Conservation (phyloP, 1,140 invertebrate species). For the Drosophila chauvacae region DNA sequence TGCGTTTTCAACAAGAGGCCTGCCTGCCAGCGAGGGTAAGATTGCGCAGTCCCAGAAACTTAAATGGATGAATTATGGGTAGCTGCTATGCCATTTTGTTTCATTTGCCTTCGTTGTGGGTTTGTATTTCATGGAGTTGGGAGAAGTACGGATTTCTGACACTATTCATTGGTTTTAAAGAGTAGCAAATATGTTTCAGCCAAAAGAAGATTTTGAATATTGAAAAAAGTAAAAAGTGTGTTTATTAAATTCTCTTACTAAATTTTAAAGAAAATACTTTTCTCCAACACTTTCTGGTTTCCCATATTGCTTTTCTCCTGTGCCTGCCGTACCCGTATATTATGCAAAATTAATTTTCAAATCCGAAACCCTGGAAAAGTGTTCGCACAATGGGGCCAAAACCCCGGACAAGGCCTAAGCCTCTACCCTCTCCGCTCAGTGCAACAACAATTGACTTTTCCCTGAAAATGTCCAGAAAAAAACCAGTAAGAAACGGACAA, state of each 20-base stretch:
- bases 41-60: conserved; percentile 15
- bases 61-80: conserved; percentile 35
- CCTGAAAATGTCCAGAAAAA: conserved; percentile 21
- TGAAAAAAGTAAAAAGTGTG: not conserved
- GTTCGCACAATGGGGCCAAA: conserved; percentile 39
- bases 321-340: conserved; percentile 18
- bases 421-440: not conserved
- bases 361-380: conserved; percentile 40
- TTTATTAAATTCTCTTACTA: not conserved
- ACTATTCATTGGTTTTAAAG: not conserved
- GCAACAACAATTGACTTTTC: conserved; percentile 61
- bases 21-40: conserved; percentile 22
- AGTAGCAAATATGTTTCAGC: not conserved
- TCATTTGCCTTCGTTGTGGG: not conserved
- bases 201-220: not conserved
- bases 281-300: not conserved
- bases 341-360: conserved; percentile 68
- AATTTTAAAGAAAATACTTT: not conserved
- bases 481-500: not conserved
- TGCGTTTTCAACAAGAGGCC: conserved; percentile 36
- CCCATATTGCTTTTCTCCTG: not conserved
- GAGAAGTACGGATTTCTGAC: too few relatives aligned
- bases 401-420: conserved; percentile 54
- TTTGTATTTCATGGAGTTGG: not conserved
- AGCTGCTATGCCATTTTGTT: not conserved